These are phyloP conservation scores for Melanotaenia trifasciata DNA, from an alignment of 2,797 vertebrate genomes.

Conservation along the genomic window DNA sequence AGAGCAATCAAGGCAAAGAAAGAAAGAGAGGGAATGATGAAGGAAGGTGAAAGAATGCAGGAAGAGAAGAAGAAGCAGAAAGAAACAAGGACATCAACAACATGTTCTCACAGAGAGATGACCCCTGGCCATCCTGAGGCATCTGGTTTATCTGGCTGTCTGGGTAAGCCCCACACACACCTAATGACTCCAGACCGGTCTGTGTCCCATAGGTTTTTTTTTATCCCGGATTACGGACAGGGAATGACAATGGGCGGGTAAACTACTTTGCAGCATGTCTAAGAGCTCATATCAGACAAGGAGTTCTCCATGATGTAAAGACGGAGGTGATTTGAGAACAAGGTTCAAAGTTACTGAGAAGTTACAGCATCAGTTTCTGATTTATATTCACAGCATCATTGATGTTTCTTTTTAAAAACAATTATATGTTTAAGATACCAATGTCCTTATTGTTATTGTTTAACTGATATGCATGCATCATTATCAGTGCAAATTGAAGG, in stretches of 20 bases:
- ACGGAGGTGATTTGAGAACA: constrained; percentile 29
- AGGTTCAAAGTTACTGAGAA: constrained; percentile 63
- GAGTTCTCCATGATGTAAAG: constrained; percentile 53
- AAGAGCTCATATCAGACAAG: constrained; percentile 64
- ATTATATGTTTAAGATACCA: constrained; percentile 9
- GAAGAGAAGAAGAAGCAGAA: constrained; percentile 48
- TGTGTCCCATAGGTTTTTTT: constrained; percentile 78
- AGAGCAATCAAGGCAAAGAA: constrained; percentile 70
- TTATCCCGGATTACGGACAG: constrained; percentile 77
- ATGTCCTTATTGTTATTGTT: constrained; percentile 9
- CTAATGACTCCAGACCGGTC: constrained; percentile 79
- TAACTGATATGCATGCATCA: constrained; percentile 53
- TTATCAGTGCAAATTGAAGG: constrained; percentile 50
- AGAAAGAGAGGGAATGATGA: constrained; percentile 43
- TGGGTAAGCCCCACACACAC: constrained; percentile 81
- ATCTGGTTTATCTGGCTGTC: constrained; percentile 84
- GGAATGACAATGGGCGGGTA: constrained; percentile 81
- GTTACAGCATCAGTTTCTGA: constrained; percentile 40
- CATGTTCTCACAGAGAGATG: constrained; percentile 81
- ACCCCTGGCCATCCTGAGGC: constrained; percentile 86
- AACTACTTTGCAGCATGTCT: constrained; percentile 62
- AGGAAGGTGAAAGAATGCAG: constrained; percentile 32
- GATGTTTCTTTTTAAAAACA: constrained; percentile 11
- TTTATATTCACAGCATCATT: constrained; percentile 12
- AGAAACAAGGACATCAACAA: constrained; percentile 82